Percentiles rank a stretch among this genome's conserved stretches.
These are phyloP conservation scores for Cordylochernes scorpioides DNA, from an alignment of 2,888 invertebrate species.

Conservation along the genomic window DNA sequence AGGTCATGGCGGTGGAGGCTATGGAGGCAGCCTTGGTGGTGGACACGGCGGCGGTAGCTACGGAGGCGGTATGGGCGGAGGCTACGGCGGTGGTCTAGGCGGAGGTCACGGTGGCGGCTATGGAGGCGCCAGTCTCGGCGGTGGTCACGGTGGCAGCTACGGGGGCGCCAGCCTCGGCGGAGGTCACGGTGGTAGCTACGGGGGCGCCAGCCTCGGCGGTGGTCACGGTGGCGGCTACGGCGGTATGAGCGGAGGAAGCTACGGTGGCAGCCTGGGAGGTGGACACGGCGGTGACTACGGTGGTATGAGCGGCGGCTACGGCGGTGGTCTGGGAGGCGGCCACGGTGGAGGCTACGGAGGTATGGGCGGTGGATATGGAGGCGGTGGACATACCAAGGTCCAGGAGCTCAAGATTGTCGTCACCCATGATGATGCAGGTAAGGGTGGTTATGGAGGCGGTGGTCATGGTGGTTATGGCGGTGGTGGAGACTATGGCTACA, in stretches of 20 bases:
- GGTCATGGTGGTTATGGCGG: background rate
- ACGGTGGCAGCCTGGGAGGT: background rate
- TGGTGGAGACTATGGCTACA: background rate
- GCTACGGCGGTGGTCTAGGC: background rate
- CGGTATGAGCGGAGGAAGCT: background rate
- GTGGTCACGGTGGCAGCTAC: no score
- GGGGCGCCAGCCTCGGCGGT: background rate
- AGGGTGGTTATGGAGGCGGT: background rate
- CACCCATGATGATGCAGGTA: background rate
- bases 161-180: background rate
- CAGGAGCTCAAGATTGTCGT: background rate
- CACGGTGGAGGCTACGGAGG: background rate
- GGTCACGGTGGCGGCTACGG: background rate
- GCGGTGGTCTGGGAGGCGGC: background rate
- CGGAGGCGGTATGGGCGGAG: background rate
- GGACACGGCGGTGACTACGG: background rate
- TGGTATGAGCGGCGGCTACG: background rate
- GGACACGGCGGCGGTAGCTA: background rate
- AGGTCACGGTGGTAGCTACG: background rate
- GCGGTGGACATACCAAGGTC: background rate
- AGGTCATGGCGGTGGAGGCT: background rate
- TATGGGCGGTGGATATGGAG: background rate
- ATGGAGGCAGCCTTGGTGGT: background rate
- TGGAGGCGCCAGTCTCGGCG: conserved; percentile 1
- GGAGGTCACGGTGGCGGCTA: conserved; percentile 1